phyloP scores from a whole-genome alignment of 2,888 invertebrate species.

The Diloba caeruleocephala region DNA sequence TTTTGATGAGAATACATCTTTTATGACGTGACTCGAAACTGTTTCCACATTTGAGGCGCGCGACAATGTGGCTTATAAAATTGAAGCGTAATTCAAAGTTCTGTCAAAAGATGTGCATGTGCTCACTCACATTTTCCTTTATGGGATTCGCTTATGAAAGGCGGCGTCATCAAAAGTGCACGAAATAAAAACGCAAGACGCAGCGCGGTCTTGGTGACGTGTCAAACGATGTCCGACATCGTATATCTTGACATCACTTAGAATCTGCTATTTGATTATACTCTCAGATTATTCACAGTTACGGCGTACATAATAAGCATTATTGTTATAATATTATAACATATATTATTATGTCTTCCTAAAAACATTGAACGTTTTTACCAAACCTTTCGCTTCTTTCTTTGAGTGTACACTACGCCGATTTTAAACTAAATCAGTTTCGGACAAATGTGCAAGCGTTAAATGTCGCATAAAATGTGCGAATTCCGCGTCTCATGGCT shows the following conservation, averaged over 20 bases:
- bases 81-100: conserved; percentile 22
- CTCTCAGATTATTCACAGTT: conserved; percentile 1
- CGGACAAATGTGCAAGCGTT: conserved; percentile 41
- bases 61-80: conserved; percentile 34
- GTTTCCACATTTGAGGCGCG: conserved; percentile 42
- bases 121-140: conserved; percentile 50
- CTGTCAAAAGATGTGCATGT: conserved; percentile 35
- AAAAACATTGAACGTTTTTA: too few relatives aligned
- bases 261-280: conserved; percentile 2
- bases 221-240: conserved; percentile 49
- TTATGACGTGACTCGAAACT: conserved; percentile 51
- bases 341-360: too few relatives aligned
- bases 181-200: conserved; percentile 49
- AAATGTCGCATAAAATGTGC: conserved; percentile 37
- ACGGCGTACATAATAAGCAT: conserved; percentile 17
- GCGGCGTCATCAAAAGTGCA: conserved; percentile 41
- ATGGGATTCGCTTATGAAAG: conserved; percentile 45
- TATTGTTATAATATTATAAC: too few relatives aligned
- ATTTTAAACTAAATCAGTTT: conserved; percentile 31
- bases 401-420: conserved; percentile 6
- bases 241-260: conserved; percentile 16
- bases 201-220: conserved; percentile 48
- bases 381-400: conserved; percentile 4
- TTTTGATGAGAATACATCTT: conserved; percentile 54
- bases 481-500: conserved; percentile 38